These are phyloP conservation scores for Hermodice carunculata DNA, from an alignment of 2,888 invertebrate genomes.

Conservation along the genomic window DNA sequence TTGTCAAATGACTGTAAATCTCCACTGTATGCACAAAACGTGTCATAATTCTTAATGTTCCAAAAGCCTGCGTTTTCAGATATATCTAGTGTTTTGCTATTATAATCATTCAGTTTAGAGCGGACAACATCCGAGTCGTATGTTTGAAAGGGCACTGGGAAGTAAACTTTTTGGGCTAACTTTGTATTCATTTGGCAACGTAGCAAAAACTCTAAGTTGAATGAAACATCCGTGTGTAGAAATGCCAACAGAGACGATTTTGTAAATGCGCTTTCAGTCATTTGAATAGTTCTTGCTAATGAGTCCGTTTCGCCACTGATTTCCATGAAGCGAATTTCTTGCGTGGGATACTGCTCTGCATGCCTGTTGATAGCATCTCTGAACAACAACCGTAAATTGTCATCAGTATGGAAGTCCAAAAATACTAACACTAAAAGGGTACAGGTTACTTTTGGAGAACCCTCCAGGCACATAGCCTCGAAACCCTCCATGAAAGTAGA, in stretches of 20 bases:
- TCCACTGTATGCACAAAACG: slow-evolving; percentile 11
- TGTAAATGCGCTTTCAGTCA: slow-evolving; percentile 9
- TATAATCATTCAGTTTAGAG: not conserved
- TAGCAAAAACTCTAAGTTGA: slow-evolving; percentile 5
- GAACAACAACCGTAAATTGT: too few relatives aligned
- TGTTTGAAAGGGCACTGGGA: slow-evolving; percentile 10
- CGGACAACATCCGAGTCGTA: not conserved
- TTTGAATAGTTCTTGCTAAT: slow-evolving; percentile 10
- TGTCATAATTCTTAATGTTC: slow-evolving; percentile 3
- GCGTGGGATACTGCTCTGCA: too few relatives aligned
- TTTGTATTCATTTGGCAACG: slow-evolving; percentile 11
- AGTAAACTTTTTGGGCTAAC: slow-evolving; percentile 3
- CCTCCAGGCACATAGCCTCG: too few relatives aligned
- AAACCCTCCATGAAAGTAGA: too few relatives aligned
- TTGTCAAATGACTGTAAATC: slow-evolving; percentile 10
- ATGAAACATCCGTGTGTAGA: not conserved
- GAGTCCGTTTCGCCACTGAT: slow-evolving; percentile 2
- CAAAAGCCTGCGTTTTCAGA: not conserved
- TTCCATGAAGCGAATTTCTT: too few relatives aligned
- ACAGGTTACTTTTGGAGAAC: too few relatives aligned
- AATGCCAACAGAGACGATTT: not conserved
- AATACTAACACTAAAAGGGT: too few relatives aligned
- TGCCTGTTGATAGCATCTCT: too few relatives aligned
- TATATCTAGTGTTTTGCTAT: not conserved
- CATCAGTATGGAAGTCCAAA: too few relatives aligned